Base-by-base conservation (phyloP, 2,888 invertebrate species). In the Spilosoma lubricipeda region DNA sequence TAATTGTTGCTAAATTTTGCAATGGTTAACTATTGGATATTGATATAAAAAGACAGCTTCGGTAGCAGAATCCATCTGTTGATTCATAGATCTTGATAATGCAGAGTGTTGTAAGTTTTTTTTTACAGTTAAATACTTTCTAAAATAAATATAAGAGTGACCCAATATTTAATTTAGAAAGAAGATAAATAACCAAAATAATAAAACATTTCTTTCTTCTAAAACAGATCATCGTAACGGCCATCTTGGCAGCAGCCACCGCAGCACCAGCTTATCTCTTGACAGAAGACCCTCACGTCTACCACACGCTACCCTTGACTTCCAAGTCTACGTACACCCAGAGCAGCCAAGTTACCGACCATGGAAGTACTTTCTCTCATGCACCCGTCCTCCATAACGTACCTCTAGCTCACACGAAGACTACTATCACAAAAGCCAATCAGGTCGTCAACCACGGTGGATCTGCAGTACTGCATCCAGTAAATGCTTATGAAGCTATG, bases 401-500 rank as follows among this genome's bases (percentile, higher is more conserved):
- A 30, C 82, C 85, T 13, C 74, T 86, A 3, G 88, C 90, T 13
- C 84, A 85, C 33, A 73, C 87, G 0, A 92, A 92, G 76, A 88
- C 89, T 3, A 90, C 90, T 5, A 79, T 90, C 27, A 89, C 91
- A 0, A 93, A 93, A 87, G 87, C 94, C 88, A 90, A 94, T 87
- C 87, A 92, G 83, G 80, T 94, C 80, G 88, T 96, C 82, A 85
- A 88, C 77, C 92, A 93, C 59, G 91, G 91, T 8, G 84, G 88
- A 27, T 86, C 90, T 4, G 83, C 86, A 70, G 68, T 86, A 23
- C 73, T 88, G 1, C 89, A 93, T 71, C 81, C 89, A 65, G 80
- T 87, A 0, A 89, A 90, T 5, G 76, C 90, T 15, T 81, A 88
- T 23, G 80, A 76, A n/a, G 74, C 81, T 0, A 77, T 86, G 77